Conservation (phyloP, 2,797 vertebrate genomes). For the Phoeniculus purpureus region DNA sequence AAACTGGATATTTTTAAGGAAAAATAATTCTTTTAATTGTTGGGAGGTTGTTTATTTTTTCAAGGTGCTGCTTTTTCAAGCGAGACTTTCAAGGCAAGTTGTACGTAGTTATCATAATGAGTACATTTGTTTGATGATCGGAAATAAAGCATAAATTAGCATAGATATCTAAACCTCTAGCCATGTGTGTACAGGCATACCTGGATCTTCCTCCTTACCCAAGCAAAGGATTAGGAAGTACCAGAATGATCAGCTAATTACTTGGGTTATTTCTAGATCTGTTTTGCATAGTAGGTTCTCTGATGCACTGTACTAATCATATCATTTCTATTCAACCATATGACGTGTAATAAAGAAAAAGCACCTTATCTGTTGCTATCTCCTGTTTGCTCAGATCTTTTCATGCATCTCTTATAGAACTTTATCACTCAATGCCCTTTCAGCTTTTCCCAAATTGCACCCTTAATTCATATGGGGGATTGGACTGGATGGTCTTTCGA, state of each 20-base stretch:
- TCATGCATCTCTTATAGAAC: conserved; percentile 18
- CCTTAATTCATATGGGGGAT: conserved; percentile 20
- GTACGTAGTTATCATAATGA: neutral
- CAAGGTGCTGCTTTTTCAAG: neutral
- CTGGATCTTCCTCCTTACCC: neutral
- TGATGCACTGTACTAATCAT: conserved; percentile 34
- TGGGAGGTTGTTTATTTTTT: neutral
- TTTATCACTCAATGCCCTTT: conserved; percentile 25
- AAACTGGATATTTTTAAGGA: neutral
- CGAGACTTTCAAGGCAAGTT: neutral
- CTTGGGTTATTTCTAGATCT: conserved; percentile 7
- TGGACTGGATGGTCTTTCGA: no score
- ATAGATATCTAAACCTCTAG: neutral
- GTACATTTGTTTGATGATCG: neutral
- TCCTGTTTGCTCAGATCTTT: conserved; percentile 8
- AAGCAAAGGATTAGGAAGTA: neutral
- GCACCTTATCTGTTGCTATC: conserved; percentile 8
- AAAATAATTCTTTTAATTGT: neutral
- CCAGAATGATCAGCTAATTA: conserved; percentile 16
- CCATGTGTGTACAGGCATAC: neutral
- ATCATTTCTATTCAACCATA: conserved; percentile 49
- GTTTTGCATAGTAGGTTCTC: conserved; percentile 7
- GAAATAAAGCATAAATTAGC: neutral
- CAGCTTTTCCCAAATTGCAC: neutral
- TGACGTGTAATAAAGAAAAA: conserved; percentile 11